Evolutionary conservation across 2,113 vertebrate species (phyloP).

Genomic region (Callopanchax toddi): DNA sequence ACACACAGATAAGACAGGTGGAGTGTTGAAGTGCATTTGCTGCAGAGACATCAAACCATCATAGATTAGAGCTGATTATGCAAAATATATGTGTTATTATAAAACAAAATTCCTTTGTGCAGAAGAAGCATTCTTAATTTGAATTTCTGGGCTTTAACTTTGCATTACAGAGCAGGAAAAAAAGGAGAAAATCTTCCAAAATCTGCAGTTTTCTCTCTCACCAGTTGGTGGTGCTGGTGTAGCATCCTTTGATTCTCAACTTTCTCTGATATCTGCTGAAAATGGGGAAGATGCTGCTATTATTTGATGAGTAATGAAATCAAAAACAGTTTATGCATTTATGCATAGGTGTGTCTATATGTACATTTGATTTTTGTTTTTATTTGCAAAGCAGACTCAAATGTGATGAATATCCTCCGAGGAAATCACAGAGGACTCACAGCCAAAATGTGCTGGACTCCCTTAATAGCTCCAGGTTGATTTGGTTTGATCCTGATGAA

Average conservation of each 20-base stretch:
- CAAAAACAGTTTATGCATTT: conserved; percentile 36
- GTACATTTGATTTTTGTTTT: conserved; percentile 35
- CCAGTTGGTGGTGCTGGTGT: conserved; percentile 82
- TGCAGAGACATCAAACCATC: no score
- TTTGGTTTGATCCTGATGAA: conserved; percentile 60
- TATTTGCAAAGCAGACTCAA: conserved; percentile 53
- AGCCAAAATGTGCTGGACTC: conserved; percentile 41
- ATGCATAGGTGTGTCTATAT: conserved; percentile 21
- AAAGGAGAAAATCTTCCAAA: not conserved
- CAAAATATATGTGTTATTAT: no score
- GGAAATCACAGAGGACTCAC: conserved; percentile 46
- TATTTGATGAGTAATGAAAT: conserved; percentile 71
- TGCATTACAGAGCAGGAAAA: conserved; percentile 17
- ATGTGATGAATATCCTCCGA: conserved; percentile 49
- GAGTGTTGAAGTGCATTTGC: no score
- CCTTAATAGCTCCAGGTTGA: conserved; percentile 60
- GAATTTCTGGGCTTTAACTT: conserved; percentile 56
- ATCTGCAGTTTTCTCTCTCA: conserved; percentile 35
- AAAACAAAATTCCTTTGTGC: no score
- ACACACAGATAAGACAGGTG: conserved; percentile 53
- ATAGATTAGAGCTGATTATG: no score
- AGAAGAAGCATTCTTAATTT: conserved; percentile 57
- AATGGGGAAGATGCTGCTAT: conserved; percentile 40
- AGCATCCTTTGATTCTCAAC: conserved; percentile 33
- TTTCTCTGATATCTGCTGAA: conserved; percentile 13